Base-by-base conservation (phyloP, 1,140 invertebrate genomes). In the Zaprionus vittiger region DNA sequence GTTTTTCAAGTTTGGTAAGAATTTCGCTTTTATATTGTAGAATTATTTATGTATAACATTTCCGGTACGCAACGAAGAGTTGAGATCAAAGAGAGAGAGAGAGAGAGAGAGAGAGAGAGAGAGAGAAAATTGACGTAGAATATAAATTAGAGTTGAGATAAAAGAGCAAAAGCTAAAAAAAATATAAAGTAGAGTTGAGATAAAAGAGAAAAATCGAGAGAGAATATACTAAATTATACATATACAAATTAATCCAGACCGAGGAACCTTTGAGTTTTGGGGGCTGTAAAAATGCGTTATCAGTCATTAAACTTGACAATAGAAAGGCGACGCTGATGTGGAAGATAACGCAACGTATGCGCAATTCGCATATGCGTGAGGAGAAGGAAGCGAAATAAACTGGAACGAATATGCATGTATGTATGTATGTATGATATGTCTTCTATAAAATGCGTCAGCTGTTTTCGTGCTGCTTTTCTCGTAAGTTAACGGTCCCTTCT, bases 271-370 rank as follows among this genome's bases (percentile, higher is more conserved):
- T 52, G 20, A 11, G 47, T 52, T 52, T 66, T 28, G 17, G 22
- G 26, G 34, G 67, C 74, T 67, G 20, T 63, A 57, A 47, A 47
- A 47, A 47, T 47, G 41, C 73, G 68, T 87, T 87, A 87, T 87
- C 84, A 89, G 84, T 89, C 84, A 89, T 89, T 89, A 84, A 89
- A 90, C 84, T 89, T 77, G 37, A 60, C 73, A 75, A 59, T 44
- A 56, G 47, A 72, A 22, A 66, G 31, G 52, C 20, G 66, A 28
- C 26, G 44, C 34, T 52, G 61, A 37, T 54, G 62, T 61, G 62
- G 60, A 55, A 87, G 80, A 79, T 65, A 77, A 73, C 72, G 52
- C 66, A 72, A 31, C 47, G 61, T 77, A 81, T 81, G 70, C 72
- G 66, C 49, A 76, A 64, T 61, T 9, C 67, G 54, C 15, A 15